Evolutionary conservation across 2,113 vertebrate genomes (phyloP).

Genomic region (Gallinago undulata): DNA sequence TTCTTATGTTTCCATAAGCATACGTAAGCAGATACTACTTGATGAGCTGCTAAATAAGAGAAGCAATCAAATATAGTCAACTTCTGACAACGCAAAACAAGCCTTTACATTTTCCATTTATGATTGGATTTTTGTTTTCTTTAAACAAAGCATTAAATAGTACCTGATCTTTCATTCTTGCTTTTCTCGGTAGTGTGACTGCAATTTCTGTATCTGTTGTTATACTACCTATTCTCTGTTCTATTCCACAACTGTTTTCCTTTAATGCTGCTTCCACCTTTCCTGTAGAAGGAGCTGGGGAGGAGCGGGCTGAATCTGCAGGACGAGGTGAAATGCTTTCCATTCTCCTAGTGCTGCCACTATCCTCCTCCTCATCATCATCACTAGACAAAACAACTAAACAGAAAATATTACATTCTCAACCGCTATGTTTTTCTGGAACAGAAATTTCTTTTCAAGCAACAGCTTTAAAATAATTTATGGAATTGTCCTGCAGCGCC

Average conservation of each 20-base stretch:
- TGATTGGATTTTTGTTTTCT: slow-evolving; percentile 19
- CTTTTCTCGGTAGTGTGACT: slow-evolving; percentile 81
- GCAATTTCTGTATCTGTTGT: slow-evolving; percentile 81
- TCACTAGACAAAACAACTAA: slow-evolving; percentile 94
- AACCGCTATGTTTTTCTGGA: slow-evolving; percentile 37
- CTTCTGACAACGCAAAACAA: background rate
- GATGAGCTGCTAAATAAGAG: background rate
- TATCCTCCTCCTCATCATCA: slow-evolving; percentile 87
- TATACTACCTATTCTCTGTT: slow-evolving; percentile 78
- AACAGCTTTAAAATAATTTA: background rate
- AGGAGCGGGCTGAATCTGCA: slow-evolving; percentile 91
- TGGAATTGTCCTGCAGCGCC: slow-evolving; percentile 6
- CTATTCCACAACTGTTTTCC: slow-evolving; percentile 76
- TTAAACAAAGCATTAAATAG: slow-evolving; percentile 50
- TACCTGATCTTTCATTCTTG: slow-evolving; percentile 94
- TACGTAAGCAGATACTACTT: background rate
- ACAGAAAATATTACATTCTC: slow-evolving; percentile 64
- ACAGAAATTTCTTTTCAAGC: slow-evolving; percentile 25
- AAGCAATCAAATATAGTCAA: background rate
- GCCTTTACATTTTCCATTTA: slow-evolving; percentile 21
- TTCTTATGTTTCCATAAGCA: background rate
- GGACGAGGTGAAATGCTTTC: slow-evolving; percentile 89
- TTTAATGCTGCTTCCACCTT: slow-evolving; percentile 91
- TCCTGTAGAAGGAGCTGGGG: slow-evolving; percentile 87
- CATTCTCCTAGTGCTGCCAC: slow-evolving; percentile 82